A percentile compares a stretch with the other conserved stretches of the same genome.
phyloP scores from a whole-genome alignment of 2,113 vertebrate genomes.

The Erinaceus europaeus region DNA sequence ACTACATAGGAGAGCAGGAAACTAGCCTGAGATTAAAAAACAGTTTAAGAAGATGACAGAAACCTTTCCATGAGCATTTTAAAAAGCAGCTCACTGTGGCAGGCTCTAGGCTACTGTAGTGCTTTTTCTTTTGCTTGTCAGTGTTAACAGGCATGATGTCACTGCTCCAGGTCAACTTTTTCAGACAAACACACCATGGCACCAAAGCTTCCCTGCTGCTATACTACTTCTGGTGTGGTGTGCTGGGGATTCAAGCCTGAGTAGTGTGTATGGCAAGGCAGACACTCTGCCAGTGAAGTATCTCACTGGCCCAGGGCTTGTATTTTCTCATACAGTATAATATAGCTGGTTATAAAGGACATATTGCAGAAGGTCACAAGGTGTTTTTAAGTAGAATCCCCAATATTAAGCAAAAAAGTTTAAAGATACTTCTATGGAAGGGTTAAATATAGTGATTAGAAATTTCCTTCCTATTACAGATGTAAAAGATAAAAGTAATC shows the following conservation, averaged over 20 bases:
- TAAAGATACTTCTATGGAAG: slow-evolving; percentile 15
- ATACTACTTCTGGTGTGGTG: too few species aligned
- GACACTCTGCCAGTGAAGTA: too few species aligned
- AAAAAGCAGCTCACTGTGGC: background rate
- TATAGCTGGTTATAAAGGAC: background rate
- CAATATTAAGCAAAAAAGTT: slow-evolving; percentile 31
- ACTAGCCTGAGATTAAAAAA: slow-evolving; percentile 25
- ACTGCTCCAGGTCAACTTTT: too few species aligned
- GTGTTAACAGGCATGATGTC: too few species aligned
- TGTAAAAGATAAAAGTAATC: background rate
- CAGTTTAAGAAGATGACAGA: background rate
- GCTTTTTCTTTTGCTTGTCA: background rate
- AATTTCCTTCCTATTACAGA: slow-evolving; percentile 20
- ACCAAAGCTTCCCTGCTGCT: too few species aligned
- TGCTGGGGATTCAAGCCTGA: too few species aligned
- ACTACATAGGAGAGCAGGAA: background rate
- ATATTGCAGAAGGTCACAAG: background rate
- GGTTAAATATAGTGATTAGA: background rate
- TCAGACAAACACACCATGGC: too few species aligned
- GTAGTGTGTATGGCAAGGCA: too few species aligned
- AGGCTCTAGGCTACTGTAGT: background rate
- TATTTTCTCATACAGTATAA: too few species aligned
- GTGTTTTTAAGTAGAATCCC: background rate
- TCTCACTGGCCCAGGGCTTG: too few species aligned
- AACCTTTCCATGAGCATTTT: background rate